Evolutionary conservation across 2,797 vertebrate species (phyloP), one percentile per base, ranked within the genome.

Genomic region (Myiothlypis coronata): DNA sequence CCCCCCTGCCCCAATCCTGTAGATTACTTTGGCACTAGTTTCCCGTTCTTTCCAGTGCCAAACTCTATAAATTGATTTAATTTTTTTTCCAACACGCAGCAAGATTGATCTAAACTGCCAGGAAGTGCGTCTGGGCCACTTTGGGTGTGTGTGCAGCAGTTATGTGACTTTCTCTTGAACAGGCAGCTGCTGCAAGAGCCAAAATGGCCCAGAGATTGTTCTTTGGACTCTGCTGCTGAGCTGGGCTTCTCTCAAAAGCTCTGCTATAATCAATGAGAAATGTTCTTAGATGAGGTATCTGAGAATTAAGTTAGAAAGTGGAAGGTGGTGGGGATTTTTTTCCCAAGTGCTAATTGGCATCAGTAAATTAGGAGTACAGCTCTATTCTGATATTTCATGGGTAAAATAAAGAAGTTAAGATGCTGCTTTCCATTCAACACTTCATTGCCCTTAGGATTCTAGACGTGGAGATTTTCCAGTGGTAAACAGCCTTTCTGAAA

Each of bases 401-500:
- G 19, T 79, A 49, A 76, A 89, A 87, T 72, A 84, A 91, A 63
- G 77, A 75, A 69, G 43, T 68, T 91, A 13, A 65, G 59, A 70
- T 91, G 61, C 61, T 91, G 3, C 71, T 90, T 93, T 65, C 50
- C 13, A n/a, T 89, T 95, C 50, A 47, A 8, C 8, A 12, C 20
- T 84, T 94, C 75, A 78, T 65, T 94, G 71, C 84, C 53, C 34
- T 83, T 65, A 90, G 76, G 70, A 86, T 21, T 83, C 28, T 41
- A 81, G 21, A 23, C 12, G 37, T 76, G 55, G 77, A 90, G 82
- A 75, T 85, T 81, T 96, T 92, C 55, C 90, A 89, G 93, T 57
- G 68, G 84, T 93, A 92, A 95, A 86, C 82, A 91, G 76, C 72
- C 47, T 87, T 92, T 89, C 76, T 93, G 65, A 94, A 95, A 65